phyloP scores from a whole-genome alignment of 2,113 vertebrate genomes.

The Sinosuthora webbiana region DNA sequence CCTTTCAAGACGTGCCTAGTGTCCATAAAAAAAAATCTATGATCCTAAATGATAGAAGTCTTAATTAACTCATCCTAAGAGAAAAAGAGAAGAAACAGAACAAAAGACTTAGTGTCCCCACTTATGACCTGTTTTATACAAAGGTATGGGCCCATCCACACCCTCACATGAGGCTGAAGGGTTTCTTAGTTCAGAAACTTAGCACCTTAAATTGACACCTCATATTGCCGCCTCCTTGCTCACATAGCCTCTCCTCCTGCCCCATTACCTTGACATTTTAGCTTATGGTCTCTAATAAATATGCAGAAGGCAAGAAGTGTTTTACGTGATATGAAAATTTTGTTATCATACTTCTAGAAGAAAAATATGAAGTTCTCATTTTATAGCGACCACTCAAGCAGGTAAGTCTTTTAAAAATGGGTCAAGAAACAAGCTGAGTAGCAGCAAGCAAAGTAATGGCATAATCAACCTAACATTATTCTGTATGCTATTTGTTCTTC shows the following conservation, averaged over 20 bases:
- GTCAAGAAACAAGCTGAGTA: background rate
- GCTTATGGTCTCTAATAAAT: background rate
- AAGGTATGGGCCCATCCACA: background rate
- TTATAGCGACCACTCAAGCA: background rate
- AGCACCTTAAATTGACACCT: background rate
- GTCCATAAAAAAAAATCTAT: no score
- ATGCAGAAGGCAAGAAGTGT: background rate
- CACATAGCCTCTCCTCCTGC: background rate
- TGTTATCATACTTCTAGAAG: background rate
- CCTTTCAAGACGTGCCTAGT: background rate
- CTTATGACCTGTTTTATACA: background rate
- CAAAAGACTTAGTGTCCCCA: background rate
- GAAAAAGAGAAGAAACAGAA: background rate
- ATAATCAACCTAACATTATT: background rate
- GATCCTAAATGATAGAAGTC: background rate
- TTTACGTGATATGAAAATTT: background rate
- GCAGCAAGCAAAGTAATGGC: background rate
- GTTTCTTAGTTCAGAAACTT: background rate
- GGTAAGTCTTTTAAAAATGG: background rate
- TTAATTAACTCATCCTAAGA: background rate
- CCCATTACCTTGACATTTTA: background rate
- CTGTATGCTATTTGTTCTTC: background rate
- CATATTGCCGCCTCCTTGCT: background rate
- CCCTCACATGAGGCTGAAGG: background rate
- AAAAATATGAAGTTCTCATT: background rate